A percentile compares a stretch with the other conserved stretches of the same genome.
phyloP scores from a whole-genome alignment of 2,888 invertebrate species.

The Heteromurus nitidus region DNA sequence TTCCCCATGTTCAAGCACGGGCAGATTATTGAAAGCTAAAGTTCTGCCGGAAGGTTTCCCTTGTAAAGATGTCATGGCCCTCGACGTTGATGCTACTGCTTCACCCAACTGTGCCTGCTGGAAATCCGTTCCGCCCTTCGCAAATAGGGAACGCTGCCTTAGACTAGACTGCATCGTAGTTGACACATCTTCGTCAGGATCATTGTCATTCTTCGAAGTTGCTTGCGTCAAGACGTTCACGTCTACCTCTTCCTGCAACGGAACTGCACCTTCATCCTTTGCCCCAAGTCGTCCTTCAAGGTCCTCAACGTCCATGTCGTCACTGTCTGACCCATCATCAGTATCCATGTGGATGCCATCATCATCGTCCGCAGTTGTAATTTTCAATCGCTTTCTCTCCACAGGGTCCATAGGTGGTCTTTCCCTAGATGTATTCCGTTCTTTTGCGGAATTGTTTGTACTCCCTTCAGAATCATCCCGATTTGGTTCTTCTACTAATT shows the following conservation, averaged over 20 bases:
- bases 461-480: neutral
- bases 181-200: slow-evolving; percentile 31
- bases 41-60: slow-evolving; percentile 56
- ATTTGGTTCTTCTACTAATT: neutral
- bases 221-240: neutral
- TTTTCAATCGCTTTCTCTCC: slow-evolving; percentile 21
- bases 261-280: neutral
- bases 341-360: slow-evolving; percentile 49
- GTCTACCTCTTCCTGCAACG: neutral
- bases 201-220: slow-evolving; percentile 17
- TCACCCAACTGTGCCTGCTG: slow-evolving; percentile 1
- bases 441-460: slow-evolving; percentile 15
- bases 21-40: too few species aligned
- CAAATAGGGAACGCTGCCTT: slow-evolving; percentile 80
- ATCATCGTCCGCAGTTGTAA: slow-evolving; percentile 19
- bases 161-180: slow-evolving; percentile 49
- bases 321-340: slow-evolving; percentile 18
- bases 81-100: slow-evolving; percentile 46
- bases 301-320: slow-evolving; percentile 15
- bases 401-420: slow-evolving; percentile 12
- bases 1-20: too few species aligned
- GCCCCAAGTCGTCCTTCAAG: neutral
- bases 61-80: slow-evolving; percentile 42
- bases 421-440: slow-evolving; percentile 37
- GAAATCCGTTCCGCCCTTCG: slow-evolving; percentile 94